These are phyloP conservation scores for Achatina immaculata DNA, from an alignment of 1,140 invertebrate species.

Conservation along the genomic window DNA sequence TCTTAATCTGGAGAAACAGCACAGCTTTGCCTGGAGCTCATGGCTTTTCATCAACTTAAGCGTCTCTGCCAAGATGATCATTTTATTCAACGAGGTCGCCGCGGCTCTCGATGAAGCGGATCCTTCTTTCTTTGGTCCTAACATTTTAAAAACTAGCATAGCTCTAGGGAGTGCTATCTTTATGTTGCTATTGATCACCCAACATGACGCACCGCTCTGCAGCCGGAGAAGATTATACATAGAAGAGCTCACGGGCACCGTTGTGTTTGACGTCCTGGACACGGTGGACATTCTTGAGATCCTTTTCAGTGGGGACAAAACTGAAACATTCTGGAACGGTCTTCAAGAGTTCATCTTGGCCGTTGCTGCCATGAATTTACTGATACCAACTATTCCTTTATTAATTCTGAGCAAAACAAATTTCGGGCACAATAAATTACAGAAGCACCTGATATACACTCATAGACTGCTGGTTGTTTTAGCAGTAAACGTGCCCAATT, in stretches of 20 bases:
- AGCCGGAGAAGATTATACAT: constrained; percentile 72
- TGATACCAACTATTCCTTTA: constrained; percentile 75
- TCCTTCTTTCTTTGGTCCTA: constrained; percentile 73
- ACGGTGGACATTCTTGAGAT: constrained; percentile 72
- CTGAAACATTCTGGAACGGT: constrained; percentile 61
- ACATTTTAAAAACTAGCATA: constrained; percentile 73
- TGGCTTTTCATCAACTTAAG: constrained; percentile 11
- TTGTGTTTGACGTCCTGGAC: constrained; percentile 75
- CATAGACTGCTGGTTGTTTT: constrained; percentile 72
- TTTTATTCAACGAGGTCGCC: neutral
- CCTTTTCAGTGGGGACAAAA: constrained; percentile 63
- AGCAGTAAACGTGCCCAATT: constrained; percentile 75
- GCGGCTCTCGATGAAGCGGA: constrained; percentile 33
- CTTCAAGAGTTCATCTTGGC: constrained; percentile 72
- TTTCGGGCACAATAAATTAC: constrained; percentile 52
- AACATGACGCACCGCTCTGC: constrained; percentile 73
- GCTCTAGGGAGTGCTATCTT: constrained; percentile 74
- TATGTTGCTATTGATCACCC: constrained; percentile 74
- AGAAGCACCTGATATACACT: constrained; percentile 61
- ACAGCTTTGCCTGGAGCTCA: neutral
- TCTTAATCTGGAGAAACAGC: neutral
- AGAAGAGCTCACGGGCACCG: constrained; percentile 54
- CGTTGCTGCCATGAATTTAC: constrained; percentile 74
- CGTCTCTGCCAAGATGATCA: neutral
- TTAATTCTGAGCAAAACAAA: constrained; percentile 73